These are phyloP conservation scores for Drosophila incognita DNA, from an alignment of 2,888 invertebrate genomes.

Conservation along the genomic window DNA sequence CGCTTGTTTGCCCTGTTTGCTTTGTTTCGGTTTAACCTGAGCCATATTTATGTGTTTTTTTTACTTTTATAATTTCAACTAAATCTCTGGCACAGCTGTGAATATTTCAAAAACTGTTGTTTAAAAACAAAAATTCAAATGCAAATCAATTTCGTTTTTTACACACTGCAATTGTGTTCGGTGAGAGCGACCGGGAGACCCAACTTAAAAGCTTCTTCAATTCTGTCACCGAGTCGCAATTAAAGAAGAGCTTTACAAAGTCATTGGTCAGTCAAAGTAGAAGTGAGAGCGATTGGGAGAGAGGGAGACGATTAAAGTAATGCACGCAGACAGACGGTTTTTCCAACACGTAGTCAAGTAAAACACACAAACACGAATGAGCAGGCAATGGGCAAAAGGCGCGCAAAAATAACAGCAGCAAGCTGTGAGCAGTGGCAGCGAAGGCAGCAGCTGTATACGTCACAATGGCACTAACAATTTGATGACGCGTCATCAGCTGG, in stretches of 20 bases:
- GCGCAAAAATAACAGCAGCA: slow-evolving; percentile 41
- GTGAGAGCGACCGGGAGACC: slow-evolving; percentile 16
- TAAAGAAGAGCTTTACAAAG: slow-evolving; percentile 31
- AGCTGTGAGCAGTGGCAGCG: slow-evolving; percentile 20
- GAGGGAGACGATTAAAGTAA: slow-evolving; percentile 26
- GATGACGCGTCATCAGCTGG: slow-evolving; percentile 62
- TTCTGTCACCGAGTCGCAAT: slow-evolving; percentile 31
- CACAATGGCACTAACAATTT: slow-evolving; percentile 47
- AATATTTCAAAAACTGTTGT: slow-evolving; percentile 45
- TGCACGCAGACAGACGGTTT: slow-evolving; percentile 26
- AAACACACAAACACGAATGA: slow-evolving; percentile 32
- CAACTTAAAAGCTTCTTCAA: slow-evolving; percentile 34
- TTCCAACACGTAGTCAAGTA: slow-evolving; percentile 38
- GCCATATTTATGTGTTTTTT: slow-evolving; percentile 77
- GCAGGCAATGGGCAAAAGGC: slow-evolving; percentile 32
- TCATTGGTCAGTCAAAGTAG: slow-evolving; percentile 11
- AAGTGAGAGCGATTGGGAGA: neutral
- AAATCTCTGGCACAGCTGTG: slow-evolving; percentile 54
- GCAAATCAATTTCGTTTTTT: slow-evolving; percentile 14
- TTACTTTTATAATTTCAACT: slow-evolving; percentile 55
- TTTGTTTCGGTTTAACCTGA: slow-evolving; percentile 85
- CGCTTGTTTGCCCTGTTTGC: slow-evolving; percentile 83
- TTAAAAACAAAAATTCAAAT: slow-evolving; percentile 13
- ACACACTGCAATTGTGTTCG: slow-evolving; percentile 43
- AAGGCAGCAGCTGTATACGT: slow-evolving; percentile 50